These are phyloP conservation scores for Geodia barretti DNA, from an alignment of 37 sponge, comb jelly and placozoan genomes.

Conservation along the genomic window DNA sequence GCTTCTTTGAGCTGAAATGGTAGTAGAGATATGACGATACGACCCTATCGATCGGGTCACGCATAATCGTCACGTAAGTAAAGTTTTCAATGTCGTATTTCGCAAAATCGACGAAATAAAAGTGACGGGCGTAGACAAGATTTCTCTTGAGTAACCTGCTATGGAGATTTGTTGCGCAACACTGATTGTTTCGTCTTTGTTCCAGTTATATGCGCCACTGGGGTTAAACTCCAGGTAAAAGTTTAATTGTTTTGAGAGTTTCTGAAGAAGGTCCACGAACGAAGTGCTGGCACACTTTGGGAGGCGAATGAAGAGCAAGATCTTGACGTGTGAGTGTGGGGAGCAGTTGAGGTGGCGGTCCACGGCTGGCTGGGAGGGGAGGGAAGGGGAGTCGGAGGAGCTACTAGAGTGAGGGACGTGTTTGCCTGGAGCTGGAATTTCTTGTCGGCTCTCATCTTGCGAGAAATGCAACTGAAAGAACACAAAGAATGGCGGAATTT, in stretches of 20 bases:
- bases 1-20: slow-evolving; percentile 65
- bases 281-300: slow-evolving; percentile 92
- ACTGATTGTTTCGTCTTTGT: slow-evolving; percentile 7
- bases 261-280: slow-evolving; percentile 46
- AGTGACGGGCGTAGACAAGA: slow-evolving; percentile 73
- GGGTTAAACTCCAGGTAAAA: slow-evolving; percentile 50
- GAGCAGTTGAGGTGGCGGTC: neutral
- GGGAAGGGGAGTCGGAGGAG: neutral
- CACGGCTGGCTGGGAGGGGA: neutral
- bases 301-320: slow-evolving; percentile 71
- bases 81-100: slow-evolving; percentile 22
- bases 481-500: too few species aligned
- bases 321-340: neutral
- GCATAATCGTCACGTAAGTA: slow-evolving; percentile 72
- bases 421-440: neutral
- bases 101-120: slow-evolving; percentile 71
- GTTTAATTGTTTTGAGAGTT: slow-evolving; percentile 2
- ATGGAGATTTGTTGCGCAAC: slow-evolving; percentile 12
- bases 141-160: neutral
- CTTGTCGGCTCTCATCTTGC: too few species aligned
- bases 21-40: slow-evolving; percentile 85
- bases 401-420: too few species aligned
- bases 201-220: slow-evolving; percentile 82
- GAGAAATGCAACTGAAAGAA: neutral
- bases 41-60: slow-evolving; percentile 76